phyloP scores from a whole-genome alignment of 2,888 invertebrate species.

The Acrobasis suavella region DNA sequence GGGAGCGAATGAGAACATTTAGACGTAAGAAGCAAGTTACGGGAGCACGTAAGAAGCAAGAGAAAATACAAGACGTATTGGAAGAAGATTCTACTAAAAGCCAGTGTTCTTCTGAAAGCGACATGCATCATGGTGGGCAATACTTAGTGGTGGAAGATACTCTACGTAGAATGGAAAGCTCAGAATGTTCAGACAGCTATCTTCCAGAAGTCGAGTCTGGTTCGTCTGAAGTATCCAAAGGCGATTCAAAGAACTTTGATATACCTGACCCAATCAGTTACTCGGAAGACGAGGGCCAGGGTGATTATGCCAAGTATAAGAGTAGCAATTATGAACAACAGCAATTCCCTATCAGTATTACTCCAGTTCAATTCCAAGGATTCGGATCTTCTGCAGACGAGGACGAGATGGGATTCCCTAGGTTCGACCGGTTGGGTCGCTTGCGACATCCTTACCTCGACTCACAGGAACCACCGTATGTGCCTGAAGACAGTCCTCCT shows the following conservation, averaged over 20 bases:
- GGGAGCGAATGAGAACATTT: constrained; percentile 86
- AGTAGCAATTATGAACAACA: constrained; percentile 66
- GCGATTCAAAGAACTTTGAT: constrained; percentile 71
- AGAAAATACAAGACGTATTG: constrained; percentile 80
- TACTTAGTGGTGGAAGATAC: constrained; percentile 70
- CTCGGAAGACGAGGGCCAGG: constrained; percentile 82
- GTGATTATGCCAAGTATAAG: constrained; percentile 72
- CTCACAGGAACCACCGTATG: constrained; percentile 72
- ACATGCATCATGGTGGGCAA: constrained; percentile 64
- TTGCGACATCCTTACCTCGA: constrained; percentile 78
- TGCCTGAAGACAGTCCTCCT: constrained; percentile 77
- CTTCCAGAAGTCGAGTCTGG: constrained; percentile 85
- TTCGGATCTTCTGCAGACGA: constrained; percentile 85
- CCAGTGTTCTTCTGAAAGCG: constrained; percentile 78
- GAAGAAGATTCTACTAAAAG: constrained; percentile 79
- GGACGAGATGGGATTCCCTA: constrained; percentile 85
- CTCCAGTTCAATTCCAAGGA: constrained; percentile 82
- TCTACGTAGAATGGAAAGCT: constrained; percentile 82
- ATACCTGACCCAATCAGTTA: constrained; percentile 66
- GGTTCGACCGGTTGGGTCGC: constrained; percentile 83
- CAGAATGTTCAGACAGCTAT: constrained; percentile 87
- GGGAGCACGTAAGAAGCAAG: constrained; percentile 80
- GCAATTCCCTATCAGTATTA: constrained; percentile 72
- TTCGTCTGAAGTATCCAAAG: constrained; percentile 83
- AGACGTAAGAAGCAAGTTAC: constrained; percentile 85